phyloP scores from a whole-genome alignment of 2,888 invertebrate genomes.

The Synanthedon andrenaeformis region DNA sequence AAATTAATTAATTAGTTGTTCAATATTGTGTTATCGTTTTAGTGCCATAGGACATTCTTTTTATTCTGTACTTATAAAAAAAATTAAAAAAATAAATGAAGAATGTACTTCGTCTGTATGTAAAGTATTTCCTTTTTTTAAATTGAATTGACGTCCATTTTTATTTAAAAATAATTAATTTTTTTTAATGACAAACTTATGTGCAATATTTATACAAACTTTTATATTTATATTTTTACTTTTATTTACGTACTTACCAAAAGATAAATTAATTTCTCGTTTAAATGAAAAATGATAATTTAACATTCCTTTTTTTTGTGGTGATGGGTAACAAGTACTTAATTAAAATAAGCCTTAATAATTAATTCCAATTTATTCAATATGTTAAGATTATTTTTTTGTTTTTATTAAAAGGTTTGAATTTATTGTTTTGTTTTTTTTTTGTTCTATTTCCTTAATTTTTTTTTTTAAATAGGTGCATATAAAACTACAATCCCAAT shows the following conservation, averaged over 20 bases:
- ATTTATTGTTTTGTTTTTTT: slow-evolving; percentile 14
- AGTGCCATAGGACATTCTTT: slow-evolving; percentile 7
- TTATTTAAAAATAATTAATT: slow-evolving; percentile 4
- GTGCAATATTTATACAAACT: slow-evolving; percentile 7
- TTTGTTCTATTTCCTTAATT: slow-evolving; percentile 17
- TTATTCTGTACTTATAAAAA: slow-evolving; percentile 1
- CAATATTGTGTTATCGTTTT: background rate
- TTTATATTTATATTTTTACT: slow-evolving; percentile 1
- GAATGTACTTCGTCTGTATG: background rate
- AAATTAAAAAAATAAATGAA: background rate
- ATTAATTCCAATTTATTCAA: slow-evolving; percentile 20
- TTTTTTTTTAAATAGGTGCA: too few species aligned
- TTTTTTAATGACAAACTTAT: slow-evolving; percentile 4
- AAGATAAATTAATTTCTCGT: slow-evolving; percentile 3
- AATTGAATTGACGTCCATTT: slow-evolving; percentile 8
- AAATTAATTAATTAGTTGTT: background rate
- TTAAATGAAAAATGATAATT: slow-evolving; percentile 2
- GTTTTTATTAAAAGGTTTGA: slow-evolving; percentile 62
- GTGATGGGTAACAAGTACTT: slow-evolving; percentile 52
- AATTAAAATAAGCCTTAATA: slow-evolving; percentile 12
- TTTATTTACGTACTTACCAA: slow-evolving; percentile 5
- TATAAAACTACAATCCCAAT: too few species aligned
- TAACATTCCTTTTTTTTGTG: slow-evolving; percentile 15
- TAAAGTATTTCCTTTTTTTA: slow-evolving; percentile 3
- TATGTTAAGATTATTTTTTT: slow-evolving; percentile 31